These are phyloP conservation scores for Jordanella pulchra DNA, from an alignment of 2,797 vertebrate genomes.

Conservation along the genomic window DNA sequence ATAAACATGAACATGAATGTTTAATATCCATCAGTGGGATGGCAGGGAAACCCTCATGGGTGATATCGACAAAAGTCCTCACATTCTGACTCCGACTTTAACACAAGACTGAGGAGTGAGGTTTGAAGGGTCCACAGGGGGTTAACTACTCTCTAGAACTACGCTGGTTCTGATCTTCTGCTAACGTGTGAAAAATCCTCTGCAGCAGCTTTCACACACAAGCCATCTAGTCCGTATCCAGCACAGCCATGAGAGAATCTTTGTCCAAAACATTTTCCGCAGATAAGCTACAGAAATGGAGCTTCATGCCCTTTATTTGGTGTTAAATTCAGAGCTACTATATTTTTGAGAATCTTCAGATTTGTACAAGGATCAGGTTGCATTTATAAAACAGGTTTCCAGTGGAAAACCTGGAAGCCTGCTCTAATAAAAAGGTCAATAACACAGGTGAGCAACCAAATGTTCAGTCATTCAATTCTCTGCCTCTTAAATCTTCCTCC, in stretches of 20 bases:
- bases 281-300: not conserved
- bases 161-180: slow-evolving; percentile 10
- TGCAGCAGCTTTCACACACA: not conserved
- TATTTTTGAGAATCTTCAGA: not conserved
- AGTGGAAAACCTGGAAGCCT: not conserved
- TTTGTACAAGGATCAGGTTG: not conserved
- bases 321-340: not conserved
- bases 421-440: not conserved
- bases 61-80: slow-evolving; percentile 54
- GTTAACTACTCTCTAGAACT: slow-evolving; percentile 38
- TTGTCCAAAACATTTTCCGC: not conserved
- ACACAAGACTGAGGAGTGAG: slow-evolving; percentile 62
- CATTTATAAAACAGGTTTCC: not conserved
- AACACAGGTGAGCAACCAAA: not conserved
- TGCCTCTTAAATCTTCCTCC: not conserved
- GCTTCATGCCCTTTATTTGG: not conserved
- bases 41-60: slow-evolving; percentile 60
- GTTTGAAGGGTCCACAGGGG: slow-evolving; percentile 15
- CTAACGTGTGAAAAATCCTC: not conserved
- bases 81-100: slow-evolving; percentile 16
- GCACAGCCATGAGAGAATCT: not conserved
- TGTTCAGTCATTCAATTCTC: not conserved
- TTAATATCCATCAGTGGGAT: slow-evolving; percentile 71
- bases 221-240: too few species aligned
- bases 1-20: slow-evolving; percentile 84